Percentiles rank a stretch among this genome's conserved stretches.
phyloP scores from a whole-genome alignment of 2,797 vertebrate species.

The Holocentrus rufus region DNA sequence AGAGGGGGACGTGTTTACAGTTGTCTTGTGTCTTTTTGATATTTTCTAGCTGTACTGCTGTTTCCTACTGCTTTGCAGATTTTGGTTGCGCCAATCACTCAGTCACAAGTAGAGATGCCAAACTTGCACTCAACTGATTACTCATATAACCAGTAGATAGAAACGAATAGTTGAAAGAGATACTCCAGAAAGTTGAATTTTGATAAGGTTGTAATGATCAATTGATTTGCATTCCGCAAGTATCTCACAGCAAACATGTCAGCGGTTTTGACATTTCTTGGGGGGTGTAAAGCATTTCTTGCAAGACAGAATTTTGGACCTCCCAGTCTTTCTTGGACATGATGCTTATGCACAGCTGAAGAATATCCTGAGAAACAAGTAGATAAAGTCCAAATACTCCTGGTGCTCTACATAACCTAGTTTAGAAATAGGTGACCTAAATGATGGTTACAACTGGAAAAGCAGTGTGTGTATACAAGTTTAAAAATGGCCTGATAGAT shows the following conservation, averaged over 20 bases:
- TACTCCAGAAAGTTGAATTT: not conserved
- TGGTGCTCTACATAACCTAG: not conserved
- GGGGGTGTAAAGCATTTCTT: not conserved
- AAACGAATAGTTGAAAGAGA: not conserved
- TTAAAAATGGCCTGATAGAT: not conserved
- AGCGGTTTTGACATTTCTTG: not conserved
- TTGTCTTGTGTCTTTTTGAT: not conserved
- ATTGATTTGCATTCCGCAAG: not conserved
- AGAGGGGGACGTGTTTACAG: not conserved
- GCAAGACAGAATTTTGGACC: not conserved
- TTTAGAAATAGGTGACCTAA: not conserved
- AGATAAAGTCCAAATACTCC: not conserved
- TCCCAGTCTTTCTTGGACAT: not conserved
- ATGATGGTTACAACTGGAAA: not conserved
- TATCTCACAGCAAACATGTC: not conserved
- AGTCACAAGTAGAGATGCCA: not conserved
- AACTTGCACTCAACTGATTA: slow-evolving; percentile 37
- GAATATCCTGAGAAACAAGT: not conserved
- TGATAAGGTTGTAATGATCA: not conserved
- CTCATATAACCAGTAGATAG: slow-evolving; percentile 32
- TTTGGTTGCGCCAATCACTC: slow-evolving; percentile 23
- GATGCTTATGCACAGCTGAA: not conserved
- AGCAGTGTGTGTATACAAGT: not conserved
- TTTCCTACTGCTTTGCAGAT: not conserved
- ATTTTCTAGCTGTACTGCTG: not conserved